These are phyloP conservation scores for Fulmarus glacialis DNA, from an alignment of 2,113 vertebrate genomes.

Conservation along the genomic window DNA sequence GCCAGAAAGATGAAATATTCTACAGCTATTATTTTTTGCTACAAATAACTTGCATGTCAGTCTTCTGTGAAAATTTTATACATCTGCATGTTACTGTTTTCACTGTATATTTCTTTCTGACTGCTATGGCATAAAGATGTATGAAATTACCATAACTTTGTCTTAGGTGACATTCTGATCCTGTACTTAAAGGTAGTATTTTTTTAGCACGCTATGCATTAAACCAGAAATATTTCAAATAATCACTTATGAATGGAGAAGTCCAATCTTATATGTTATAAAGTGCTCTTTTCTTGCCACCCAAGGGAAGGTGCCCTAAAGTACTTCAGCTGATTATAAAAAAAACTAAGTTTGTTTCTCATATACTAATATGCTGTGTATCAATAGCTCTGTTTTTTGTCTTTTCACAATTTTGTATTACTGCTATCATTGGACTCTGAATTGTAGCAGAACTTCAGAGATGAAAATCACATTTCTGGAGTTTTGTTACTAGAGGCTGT, in stretches of 20 bases:
- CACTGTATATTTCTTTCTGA: not conserved
- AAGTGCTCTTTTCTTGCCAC: not conserved
- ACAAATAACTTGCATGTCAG: not conserved
- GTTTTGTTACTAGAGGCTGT: not conserved
- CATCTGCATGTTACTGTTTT: not conserved
- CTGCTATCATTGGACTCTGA: not conserved
- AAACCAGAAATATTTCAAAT: not conserved
- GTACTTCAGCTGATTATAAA: not conserved
- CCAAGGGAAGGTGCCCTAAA: not conserved
- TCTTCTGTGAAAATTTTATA: not conserved
- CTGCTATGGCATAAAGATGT: not conserved
- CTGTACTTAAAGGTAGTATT: not conserved
- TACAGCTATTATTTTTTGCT: not conserved
- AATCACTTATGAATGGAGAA: not conserved
- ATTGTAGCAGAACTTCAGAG: not conserved
- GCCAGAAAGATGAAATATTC: not conserved
- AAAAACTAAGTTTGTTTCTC: not conserved
- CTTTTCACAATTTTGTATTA: not conserved
- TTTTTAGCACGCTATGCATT: not conserved
- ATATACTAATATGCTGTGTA: not conserved
- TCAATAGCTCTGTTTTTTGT: not conserved
- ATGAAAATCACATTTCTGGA: not conserved
- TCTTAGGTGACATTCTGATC: not conserved
- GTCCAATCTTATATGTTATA: not conserved
- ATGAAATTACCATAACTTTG: not conserved